Base-by-base conservation (phyloP, 1,140 invertebrate genomes). In the Drosophila kurseongensis region DNA sequence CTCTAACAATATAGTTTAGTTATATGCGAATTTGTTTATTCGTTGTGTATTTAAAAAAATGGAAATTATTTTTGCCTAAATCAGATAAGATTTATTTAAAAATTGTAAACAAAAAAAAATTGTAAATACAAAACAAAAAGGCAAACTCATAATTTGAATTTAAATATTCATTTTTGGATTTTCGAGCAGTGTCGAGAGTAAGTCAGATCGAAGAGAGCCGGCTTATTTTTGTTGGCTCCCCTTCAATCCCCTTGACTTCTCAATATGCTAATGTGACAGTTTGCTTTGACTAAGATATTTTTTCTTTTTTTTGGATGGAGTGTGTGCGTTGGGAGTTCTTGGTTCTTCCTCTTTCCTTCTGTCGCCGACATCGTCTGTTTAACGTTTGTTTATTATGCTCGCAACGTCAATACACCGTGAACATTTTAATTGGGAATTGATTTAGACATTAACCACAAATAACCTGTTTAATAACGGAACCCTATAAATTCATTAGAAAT, bases 201-300 rank as follows among this genome's bases (percentile, higher is more conserved):
- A 52, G 32, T 29, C 60, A 66, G 65, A 66, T 38, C 56, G 60
- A 14, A 36, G 63, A 68, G 54, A 51, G 58, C 63, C 75, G 75
- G 76, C 82, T 58, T 62, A 78, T 78, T 85, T 85, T 71, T 78
- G 69, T 76, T 67, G 60, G 47, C 74, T 57, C 54, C 62, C 76
- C 69, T 23, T 23, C 23, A 23, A 23, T 23, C 23, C 23, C 23
- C 23, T 23, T 54, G 71, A 58, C 77, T 88, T 88, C 84, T 78
- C 71, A 90, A 89, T 89, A 89, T 89, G 84, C 85, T 89, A 89
- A 89, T 89, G 85, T 84, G 84, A 89, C 84, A 89, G 84, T 89
- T 89, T 68, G 61, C 60, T 68, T 66, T 84, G 80, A 69, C 60
- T 65, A 59, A 69, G 57, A 36, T 41, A 66, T 60, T 69, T 32